Base-by-base conservation (phyloP, 2,797 vertebrate genomes). In the Distichodus sexfasciatus region DNA sequence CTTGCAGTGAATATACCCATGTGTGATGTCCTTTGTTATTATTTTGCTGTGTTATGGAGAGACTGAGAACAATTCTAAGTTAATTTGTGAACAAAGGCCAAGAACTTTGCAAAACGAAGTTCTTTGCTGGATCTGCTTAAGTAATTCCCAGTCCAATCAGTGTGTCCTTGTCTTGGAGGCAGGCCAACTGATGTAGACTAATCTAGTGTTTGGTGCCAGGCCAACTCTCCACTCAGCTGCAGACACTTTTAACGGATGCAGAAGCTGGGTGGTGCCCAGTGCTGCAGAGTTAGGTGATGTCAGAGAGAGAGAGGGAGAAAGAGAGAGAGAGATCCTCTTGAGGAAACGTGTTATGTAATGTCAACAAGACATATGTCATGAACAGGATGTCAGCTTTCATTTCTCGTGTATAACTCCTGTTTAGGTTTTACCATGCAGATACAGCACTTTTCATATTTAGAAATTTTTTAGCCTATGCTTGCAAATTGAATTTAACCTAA, bases 171-270 rank as follows among this genome's bases (percentile, higher is more conserved):
- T 61, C 21, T 62, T 66, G 43, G 31, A 46, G 35, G n/a, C 10
- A 15, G 33, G 61, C 31, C 58, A 74, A 54, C 53, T 58, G 54
- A 63, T 15, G 47, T 40, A 41, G 57, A 58, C 26, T 35, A 61
- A 71, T 73, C 50, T 50, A 50, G 33, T 47, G 61, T 57, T 54
- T 79, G 79, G 71, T 70, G 15, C 21, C 14, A 17, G 41, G 76
- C 72, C 78, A 83, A 51, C 40, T 21, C 65, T 65, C 36, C 64
- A 66, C 50, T 26, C 71, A 62, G 72, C 55, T 72, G 59, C 48
- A 40, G 51, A 43, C 68, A 71, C 38, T 76, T 71, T 61, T 55
- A 66, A 62, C 54, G 38, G 33, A 73, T 62, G 57, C 29, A 63
- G 41, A 35, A 40, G 28, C 48, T 64, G 57, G 66, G 53, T 70